Conservation (phyloP, 2,888 invertebrate genomes). For the Sesia bembeciformis region DNA sequence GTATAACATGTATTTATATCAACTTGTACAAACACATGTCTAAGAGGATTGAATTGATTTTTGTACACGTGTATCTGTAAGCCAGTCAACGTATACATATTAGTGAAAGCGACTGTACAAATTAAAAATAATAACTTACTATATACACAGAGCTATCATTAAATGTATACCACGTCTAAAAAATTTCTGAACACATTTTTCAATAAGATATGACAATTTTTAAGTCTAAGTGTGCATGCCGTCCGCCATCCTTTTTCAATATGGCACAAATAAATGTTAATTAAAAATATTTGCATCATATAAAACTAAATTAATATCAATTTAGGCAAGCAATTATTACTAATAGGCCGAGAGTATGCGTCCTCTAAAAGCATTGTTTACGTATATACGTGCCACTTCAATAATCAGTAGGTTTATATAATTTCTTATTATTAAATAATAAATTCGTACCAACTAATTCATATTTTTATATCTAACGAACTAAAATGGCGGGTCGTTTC, state of each 20-base stretch:
- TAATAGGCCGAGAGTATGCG: constrained; percentile 31
- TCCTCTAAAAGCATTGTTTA: constrained; percentile 40
- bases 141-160: constrained; percentile 49
- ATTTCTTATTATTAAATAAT: constrained; percentile 33
- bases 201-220: constrained; percentile 61
- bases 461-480: constrained; percentile 26
- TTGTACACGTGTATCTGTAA: too few species aligned
- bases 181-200: constrained; percentile 67
- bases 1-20: too few species aligned
- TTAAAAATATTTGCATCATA: background rate
- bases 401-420: constrained; percentile 11
- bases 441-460: constrained; percentile 59
- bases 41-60: too few species aligned
- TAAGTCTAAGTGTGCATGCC: constrained; percentile 20
- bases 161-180: constrained; percentile 48
- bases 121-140: constrained; percentile 5
- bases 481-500: too few species aligned
- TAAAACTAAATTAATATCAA: background rate
- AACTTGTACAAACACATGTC: too few species aligned
- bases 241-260: constrained; percentile 12
- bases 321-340: background rate
- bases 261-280: constrained; percentile 36
- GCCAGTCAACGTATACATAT: too few species aligned
- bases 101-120: background rate
- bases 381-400: constrained; percentile 41